Conservation (phyloP, 2,888 invertebrate genomes). For the Folsomia candida region DNA sequence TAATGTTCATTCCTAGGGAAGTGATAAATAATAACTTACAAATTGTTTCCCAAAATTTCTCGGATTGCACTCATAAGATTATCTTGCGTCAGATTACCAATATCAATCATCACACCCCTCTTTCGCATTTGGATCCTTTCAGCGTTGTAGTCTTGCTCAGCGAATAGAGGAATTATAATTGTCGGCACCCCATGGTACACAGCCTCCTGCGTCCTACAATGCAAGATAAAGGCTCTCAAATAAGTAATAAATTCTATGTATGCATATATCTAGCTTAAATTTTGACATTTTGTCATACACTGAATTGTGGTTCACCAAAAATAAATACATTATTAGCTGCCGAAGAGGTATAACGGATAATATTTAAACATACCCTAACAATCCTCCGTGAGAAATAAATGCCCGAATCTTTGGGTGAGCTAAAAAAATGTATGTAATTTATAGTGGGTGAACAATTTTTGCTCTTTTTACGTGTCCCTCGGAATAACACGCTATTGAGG, state of each 20-base stretch:
- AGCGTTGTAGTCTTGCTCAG: too few species aligned
- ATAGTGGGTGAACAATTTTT: too few species aligned
- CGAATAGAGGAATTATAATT: constrained; percentile 45
- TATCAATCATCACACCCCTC: constrained; percentile 38
- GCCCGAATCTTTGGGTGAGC: constrained; percentile 29
- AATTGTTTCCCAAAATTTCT: constrained; percentile 30
- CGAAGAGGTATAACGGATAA: too few species aligned
- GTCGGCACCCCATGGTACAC: constrained; percentile 44
- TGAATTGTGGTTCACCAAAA: too few species aligned
- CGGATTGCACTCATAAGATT: constrained; percentile 31
- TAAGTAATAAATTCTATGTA: too few species aligned
- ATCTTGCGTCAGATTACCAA: constrained; percentile 22
- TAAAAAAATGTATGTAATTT: too few species aligned
- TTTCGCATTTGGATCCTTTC: constrained; percentile 31
- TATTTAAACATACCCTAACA: too few species aligned
- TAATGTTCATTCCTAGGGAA: neutral
- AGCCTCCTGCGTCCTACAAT: constrained; percentile 51
- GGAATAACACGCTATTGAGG: too few species aligned
- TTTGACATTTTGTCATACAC: too few species aligned
- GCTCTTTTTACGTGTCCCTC: too few species aligned
- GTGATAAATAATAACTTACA: constrained; percentile 29
- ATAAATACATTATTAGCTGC: too few species aligned
- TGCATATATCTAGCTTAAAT: too few species aligned
- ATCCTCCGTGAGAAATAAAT: constrained; percentile 43
- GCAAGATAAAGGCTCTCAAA: constrained; percentile 53